phyloP scores from a whole-genome alignment of 2,797 vertebrate genomes.

The Bovichtus variegatus region DNA sequence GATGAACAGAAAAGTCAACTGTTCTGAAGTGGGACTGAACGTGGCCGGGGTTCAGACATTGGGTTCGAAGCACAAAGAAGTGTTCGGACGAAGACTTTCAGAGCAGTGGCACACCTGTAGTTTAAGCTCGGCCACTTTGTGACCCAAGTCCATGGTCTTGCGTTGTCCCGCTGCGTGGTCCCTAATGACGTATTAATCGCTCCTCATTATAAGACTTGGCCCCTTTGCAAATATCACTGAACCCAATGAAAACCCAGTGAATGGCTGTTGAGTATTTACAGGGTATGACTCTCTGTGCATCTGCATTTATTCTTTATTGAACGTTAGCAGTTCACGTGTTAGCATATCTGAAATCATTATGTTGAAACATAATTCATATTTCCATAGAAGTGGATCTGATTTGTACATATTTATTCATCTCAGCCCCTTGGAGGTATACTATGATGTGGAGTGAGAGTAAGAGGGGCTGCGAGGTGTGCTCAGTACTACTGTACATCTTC shows the following conservation, averaged over 20 bases:
- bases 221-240: conserved; percentile 88
- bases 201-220: conserved; percentile 85
- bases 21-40: conserved; percentile 57
- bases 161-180: conserved; percentile 86
- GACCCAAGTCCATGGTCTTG: conserved; percentile 85
- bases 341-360: conserved; percentile 71
- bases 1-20: conserved; percentile 81
- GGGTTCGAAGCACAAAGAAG: conserved; percentile 91
- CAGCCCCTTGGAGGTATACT: conserved; percentile 80
- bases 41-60: conserved; percentile 79
- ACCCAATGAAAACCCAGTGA: conserved; percentile 85
- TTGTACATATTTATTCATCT: conserved; percentile 76
- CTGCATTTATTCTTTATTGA: conserved; percentile 68
- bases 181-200: conserved; percentile 66
- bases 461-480: conserved; percentile 75
- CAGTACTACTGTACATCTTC: conserved; percentile 74
- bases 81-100: conserved; percentile 89
- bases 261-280: conserved; percentile 84
- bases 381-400: conserved; percentile 71
- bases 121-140: conserved; percentile 78
- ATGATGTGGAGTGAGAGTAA: conserved; percentile 74
- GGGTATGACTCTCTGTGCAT: conserved; percentile 70
- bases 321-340: conserved; percentile 60
- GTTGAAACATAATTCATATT: conserved; percentile 77
- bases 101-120: conserved; percentile 76